Percentiles rank a stretch among this genome's conserved stretches.
Evolutionary conservation across 2,113 vertebrate species (phyloP).

Genomic region (Mesembrinibis cayennensis): DNA sequence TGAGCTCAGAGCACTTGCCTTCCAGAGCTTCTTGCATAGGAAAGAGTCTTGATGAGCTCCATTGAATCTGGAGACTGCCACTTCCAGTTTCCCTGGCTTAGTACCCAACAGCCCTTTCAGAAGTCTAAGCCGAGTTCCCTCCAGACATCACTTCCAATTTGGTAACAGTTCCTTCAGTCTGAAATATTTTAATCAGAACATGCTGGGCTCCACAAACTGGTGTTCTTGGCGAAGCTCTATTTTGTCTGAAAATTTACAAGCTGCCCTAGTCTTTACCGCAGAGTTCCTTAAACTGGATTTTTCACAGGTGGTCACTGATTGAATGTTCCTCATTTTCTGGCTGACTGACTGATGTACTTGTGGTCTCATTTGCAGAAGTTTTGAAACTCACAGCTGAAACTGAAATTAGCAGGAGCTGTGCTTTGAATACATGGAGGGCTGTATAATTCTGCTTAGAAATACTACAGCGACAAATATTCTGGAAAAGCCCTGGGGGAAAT

Average conservation of each 20-base stretch:
- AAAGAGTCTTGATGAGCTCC: background rate
- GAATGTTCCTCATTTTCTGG: conserved; percentile 44
- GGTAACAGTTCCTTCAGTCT: background rate
- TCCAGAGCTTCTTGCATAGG: background rate
- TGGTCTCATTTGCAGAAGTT: conserved; percentile 47
- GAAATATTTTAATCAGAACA: background rate
- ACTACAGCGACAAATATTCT: background rate
- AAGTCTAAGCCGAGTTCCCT: background rate
- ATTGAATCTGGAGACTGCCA: background rate
- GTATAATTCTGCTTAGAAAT: background rate
- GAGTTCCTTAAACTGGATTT: conserved; percentile 20
- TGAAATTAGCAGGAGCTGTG: background rate
- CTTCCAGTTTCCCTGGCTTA: background rate
- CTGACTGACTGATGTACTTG: background rate
- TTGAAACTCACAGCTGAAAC: conserved; percentile 26
- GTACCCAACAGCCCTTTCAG: background rate
- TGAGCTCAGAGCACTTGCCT: background rate
- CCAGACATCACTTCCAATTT: background rate
- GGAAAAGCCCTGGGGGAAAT: background rate
- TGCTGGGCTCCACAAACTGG: background rate
- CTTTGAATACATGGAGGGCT: background rate
- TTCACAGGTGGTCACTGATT: conserved; percentile 22
- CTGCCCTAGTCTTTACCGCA: background rate
- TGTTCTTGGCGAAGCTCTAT: background rate
- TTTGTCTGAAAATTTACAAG: conserved; percentile 27